Percentiles rank a stretch among this genome's conserved stretches.
These are phyloP conservation scores for Heterotis niloticus DNA, from an alignment of 2,113 vertebrate species.

Conservation along the genomic window DNA sequence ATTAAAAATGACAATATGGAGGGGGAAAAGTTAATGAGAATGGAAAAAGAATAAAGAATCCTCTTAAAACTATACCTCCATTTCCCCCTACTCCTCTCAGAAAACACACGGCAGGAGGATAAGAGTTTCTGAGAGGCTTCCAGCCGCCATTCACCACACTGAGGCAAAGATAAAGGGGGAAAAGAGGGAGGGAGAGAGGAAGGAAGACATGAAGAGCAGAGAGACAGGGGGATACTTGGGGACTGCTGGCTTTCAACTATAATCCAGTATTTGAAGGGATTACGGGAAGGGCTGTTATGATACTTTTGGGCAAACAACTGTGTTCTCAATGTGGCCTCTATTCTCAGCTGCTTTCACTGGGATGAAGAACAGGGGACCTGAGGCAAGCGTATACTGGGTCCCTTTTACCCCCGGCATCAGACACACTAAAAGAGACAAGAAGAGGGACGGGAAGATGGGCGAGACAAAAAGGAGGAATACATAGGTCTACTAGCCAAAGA, in stretches of 20 bases:
- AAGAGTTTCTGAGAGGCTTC: slow-evolving; percentile 6
- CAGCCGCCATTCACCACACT: neutral
- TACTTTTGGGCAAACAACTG: slow-evolving; percentile 36
- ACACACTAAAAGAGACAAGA: neutral
- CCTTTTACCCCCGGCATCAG: neutral
- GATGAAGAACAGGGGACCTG: slow-evolving; percentile 14
- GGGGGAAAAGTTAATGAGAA: neutral
- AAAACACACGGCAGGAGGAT: neutral
- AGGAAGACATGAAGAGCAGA: neutral
- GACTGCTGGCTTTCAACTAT: slow-evolving; percentile 35
- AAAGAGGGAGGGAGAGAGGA: neutral
- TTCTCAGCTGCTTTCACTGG: slow-evolving; percentile 21
- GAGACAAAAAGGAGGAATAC: neutral
- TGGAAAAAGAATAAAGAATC: too few species aligned
- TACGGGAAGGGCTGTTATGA: slow-evolving; percentile 28
- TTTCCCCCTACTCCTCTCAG: neutral
- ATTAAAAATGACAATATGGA: neutral
- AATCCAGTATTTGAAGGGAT: slow-evolving; percentile 42
- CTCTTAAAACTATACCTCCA: neutral
- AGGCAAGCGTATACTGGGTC: slow-evolving; percentile 3
- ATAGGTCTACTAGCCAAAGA: neutral
- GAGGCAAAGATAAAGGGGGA: neutral
- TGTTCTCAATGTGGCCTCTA: slow-evolving; percentile 16
- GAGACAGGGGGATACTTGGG: neutral
- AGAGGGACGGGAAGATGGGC: neutral